These are phyloP conservation scores for Rhopalosiphum nymphaeae DNA, from an alignment of 2,888 invertebrate genomes.

Conservation along the genomic window DNA sequence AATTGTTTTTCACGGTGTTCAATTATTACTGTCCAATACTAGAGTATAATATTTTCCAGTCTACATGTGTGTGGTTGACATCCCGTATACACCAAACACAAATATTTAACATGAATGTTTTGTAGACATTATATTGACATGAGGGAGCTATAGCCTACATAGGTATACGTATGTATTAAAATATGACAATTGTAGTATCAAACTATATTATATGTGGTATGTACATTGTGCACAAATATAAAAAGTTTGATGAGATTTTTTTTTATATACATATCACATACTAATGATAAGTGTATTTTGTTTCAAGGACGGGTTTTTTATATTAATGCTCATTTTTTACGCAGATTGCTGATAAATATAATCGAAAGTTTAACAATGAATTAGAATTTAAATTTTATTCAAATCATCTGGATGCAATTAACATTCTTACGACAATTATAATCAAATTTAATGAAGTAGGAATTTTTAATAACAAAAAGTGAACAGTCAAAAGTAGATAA, in stretches of 20 bases:
- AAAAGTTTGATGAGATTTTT: background rate
- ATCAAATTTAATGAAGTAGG: background rate
- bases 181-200: slow-evolving; percentile 6
- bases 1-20: slow-evolving; percentile 32
- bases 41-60: slow-evolving; percentile 29
- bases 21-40: background rate
- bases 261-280: background rate
- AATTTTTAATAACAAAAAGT: background rate
- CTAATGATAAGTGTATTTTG: background rate
- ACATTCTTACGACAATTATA: background rate
- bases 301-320: background rate
- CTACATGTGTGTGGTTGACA: slow-evolving; percentile 28
- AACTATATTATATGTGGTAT: background rate
- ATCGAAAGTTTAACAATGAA: background rate
- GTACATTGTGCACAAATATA: background rate
- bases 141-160: background rate
- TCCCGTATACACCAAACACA: slow-evolving; percentile 3
- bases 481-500: background rate
- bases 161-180: background rate
- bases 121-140: slow-evolving; percentile 15
- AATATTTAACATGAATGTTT: slow-evolving; percentile 47
- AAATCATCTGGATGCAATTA: background rate
- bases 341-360: background rate
- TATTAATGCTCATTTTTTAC: background rate
- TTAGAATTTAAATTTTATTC: background rate